A percentile compares a stretch with the other conserved stretches of the same genome.
Evolutionary conservation across 2,797 vertebrate genomes (phyloP).

Genomic region (Tokudaia tokunoshimensis): DNA sequence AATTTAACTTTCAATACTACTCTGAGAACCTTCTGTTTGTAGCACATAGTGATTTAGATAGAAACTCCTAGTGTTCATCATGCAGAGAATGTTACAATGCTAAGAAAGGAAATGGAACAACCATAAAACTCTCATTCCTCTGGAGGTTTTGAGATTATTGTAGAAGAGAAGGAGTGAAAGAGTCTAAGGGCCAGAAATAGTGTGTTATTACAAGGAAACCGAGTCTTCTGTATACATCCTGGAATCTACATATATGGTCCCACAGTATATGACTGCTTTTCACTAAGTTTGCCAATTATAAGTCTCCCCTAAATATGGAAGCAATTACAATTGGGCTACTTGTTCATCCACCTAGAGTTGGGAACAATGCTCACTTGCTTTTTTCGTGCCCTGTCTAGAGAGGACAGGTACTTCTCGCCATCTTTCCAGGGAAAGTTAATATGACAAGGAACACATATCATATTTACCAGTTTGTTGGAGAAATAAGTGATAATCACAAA

Average conservation of each 20-base stretch:
- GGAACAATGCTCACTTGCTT: not conserved
- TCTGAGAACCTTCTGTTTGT: not conserved
- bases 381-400: not conserved
- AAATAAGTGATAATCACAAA: not conserved
- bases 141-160: not conserved
- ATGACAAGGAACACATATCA: too few relatives aligned
- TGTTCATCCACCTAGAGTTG: not conserved
- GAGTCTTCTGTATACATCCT: not conserved
- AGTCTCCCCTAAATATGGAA: not conserved
- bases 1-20: not conserved
- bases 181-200: not conserved
- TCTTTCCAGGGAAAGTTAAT: not conserved
- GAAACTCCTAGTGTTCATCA: not conserved
- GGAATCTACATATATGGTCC: not conserved
- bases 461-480: not conserved
- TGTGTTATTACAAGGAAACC: not conserved
- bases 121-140: not conserved
- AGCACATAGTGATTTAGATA: too few relatives aligned
- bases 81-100: not conserved
- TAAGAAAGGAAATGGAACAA: not conserved
- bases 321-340: not conserved
- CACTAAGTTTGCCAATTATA: not conserved
- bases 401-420: not conserved
- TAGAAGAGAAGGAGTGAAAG: not conserved
- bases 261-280: not conserved